A percentile compares a stretch with the other conserved stretches of the same genome.
phyloP scores from a whole-genome alignment of 1,140 invertebrate species.

The Drosophila sp. region DNA sequence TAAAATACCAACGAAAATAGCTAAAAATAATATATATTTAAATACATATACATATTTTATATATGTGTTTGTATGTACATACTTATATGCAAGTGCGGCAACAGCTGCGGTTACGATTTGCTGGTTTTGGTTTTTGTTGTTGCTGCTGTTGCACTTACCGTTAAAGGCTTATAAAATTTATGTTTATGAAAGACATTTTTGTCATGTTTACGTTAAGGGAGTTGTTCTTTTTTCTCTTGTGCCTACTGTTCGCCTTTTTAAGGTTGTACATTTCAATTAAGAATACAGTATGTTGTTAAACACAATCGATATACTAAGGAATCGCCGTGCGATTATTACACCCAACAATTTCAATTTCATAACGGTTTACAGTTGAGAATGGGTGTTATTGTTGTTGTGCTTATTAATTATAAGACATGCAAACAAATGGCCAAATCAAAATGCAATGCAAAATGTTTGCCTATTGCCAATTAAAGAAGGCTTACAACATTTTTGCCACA shows the following conservation, averaged over 20 bases:
- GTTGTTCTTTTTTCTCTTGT: constrained; percentile 24
- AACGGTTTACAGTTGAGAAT: not conserved
- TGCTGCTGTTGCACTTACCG: constrained; percentile 56
- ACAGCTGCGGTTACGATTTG: constrained; percentile 70
- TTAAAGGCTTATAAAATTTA: constrained; percentile 77
- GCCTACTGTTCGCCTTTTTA: constrained; percentile 35
- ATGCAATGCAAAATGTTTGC: not conserved
- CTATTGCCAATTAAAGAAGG: constrained; percentile 47
- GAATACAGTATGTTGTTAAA: too few species aligned
- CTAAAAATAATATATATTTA: constrained; percentile 50
- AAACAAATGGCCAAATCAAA: constrained; percentile 54
- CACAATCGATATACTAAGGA: too few species aligned
- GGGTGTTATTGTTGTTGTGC: not conserved
- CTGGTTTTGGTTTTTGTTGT: constrained; percentile 47
- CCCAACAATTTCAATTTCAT: not conserved
- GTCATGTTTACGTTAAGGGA: constrained; percentile 22
- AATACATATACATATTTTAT: not conserved
- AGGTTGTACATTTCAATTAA: not conserved
- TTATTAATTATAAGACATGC: constrained; percentile 43
- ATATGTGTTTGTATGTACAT: not conserved
- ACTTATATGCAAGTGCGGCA: constrained; percentile 24
- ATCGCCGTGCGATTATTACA: too few species aligned
- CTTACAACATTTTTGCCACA: constrained; percentile 41
- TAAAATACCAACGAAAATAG: constrained; percentile 15
- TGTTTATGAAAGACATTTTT: constrained; percentile 67